Percentiles rank a stretch among this genome's conserved stretches.
Conservation (phyloP, 2,888 invertebrate genomes). For the Hetaerina titia region DNA sequence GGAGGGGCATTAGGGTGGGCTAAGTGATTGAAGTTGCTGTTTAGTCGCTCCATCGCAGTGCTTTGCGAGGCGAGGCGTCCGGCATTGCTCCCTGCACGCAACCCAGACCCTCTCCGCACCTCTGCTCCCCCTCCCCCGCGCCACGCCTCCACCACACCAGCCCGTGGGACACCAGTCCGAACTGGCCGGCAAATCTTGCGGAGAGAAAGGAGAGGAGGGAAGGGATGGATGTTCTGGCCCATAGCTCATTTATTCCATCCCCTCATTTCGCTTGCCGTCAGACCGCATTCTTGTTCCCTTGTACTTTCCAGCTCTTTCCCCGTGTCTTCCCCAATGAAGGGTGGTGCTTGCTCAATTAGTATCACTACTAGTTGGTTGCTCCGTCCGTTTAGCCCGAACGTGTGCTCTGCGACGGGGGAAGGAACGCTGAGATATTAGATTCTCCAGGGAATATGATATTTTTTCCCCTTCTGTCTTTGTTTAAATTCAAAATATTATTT, state of each 20-base stretch:
- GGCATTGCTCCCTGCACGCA: constrained; percentile 42
- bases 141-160: neutral
- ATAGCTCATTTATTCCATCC: constrained; percentile 45
- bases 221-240: constrained; percentile 15
- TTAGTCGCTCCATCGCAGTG: constrained; percentile 25
- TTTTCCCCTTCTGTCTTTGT: neutral
- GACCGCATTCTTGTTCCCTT: constrained; percentile 48
- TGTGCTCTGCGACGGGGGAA: neutral
- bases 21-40: constrained; percentile 64
- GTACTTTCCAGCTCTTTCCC: neutral
- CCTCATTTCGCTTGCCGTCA: constrained; percentile 54
- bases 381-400: neutral
- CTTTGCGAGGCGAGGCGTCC: constrained; percentile 8
- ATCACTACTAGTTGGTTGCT: constrained; percentile 45
- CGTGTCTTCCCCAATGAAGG: constrained; percentile 58
- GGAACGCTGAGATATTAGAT: neutral
- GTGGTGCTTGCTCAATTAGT: constrained; percentile 53
- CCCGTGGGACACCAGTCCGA: constrained; percentile 23
- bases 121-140: neutral
- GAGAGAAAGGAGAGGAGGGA: constrained; percentile 5
- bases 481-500: neutral
- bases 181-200: neutral
- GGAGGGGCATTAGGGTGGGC: constrained; percentile 45
- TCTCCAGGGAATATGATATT: neutral
- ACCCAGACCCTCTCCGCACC: neutral